Evolutionary conservation across 2,113 vertebrate genomes (phyloP), one percentile per base, ranked within the genome.

Genomic region (Miniopterus natalensis): DNA sequence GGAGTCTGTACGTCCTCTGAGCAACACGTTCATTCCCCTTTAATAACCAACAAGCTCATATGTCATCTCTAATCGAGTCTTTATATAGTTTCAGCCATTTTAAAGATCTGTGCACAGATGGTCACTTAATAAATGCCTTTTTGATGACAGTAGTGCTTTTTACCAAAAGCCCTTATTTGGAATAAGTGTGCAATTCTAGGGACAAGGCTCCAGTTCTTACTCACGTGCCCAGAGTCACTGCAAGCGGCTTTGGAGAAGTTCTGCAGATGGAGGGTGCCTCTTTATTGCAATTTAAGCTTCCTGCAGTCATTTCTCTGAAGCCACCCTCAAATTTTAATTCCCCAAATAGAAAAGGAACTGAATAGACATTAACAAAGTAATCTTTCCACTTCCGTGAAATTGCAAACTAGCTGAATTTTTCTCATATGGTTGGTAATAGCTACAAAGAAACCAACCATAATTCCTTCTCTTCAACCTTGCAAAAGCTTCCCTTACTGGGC

Each of bases 341-440:
- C 81, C 40, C 68, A 95, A 94, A 96, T 88, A 96, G 95, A 94
- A 94, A 94, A 95, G 40, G 85, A 92, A 96, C 93, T 92, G 92
- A 97, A 96, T 94, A 96, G 78, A 84, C 73, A 94, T 95, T 94
- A 97, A 90, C 96, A 94, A 88, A 91, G 96, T 70, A 88, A 97
- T 96, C 78, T 85, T 73, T 78, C 77, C 21, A 74, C 55, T 88
- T 95, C 90, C 96, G 92, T 91, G 94, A 94, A 96, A 97, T 42
- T 92, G 96, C 94, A 88, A 92, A 78, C 84, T 90, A 36, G 55
- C 85, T 94, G 55, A 73, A 90, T 90, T 97, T 95, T 96, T 88
- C 88, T 83, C 85, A 96, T 84, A 85, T 27, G 68, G 45, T 47
- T 94, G 75, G 70, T 96, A 96, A 96, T 78, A 96, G 45, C 90